Evolutionary conservation across 2,113 vertebrate species (phyloP).

Genomic region (Callithrix jacchus): DNA sequence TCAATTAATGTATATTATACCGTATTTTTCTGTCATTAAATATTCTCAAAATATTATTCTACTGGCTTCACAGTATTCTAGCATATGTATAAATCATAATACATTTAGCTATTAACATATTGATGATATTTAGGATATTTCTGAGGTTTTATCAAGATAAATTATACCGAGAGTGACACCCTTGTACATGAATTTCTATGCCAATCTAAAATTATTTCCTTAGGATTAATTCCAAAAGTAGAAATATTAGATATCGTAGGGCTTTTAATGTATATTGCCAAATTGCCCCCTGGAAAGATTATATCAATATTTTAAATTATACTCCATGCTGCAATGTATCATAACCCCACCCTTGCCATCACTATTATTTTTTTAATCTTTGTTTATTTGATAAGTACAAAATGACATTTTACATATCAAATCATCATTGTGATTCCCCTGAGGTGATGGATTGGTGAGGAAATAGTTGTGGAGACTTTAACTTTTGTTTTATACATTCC

Average conservation of each 20-base stretch:
- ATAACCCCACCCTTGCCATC: not conserved
- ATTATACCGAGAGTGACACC: slow-evolving; percentile 20
- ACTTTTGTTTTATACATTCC: slow-evolving; percentile 12
- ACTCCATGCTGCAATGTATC: not conserved
- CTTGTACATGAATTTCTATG: slow-evolving; percentile 12
- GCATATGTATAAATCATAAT: not conserved
- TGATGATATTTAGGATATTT: slow-evolving; percentile 28
- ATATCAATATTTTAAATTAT: slow-evolving; percentile 2
- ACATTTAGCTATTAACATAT: slow-evolving; percentile 20
- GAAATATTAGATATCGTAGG: slow-evolving; percentile 30
- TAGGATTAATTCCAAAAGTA: slow-evolving; percentile 14
- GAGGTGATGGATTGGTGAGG: not conserved
- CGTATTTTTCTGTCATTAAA: slow-evolving; percentile 17
- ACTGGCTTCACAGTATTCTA: slow-evolving; percentile 20
- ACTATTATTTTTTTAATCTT: not conserved
- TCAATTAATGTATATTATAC: not conserved
- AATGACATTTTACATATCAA: slow-evolving; percentile 9
- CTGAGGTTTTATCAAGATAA: slow-evolving; percentile 14
- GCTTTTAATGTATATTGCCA: not conserved
- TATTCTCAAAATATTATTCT: slow-evolving; percentile 29
- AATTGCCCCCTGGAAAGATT: not conserved
- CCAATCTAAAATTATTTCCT: slow-evolving; percentile 41
- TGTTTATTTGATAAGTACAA: slow-evolving; percentile 40
- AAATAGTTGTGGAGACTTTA: slow-evolving; percentile 4
- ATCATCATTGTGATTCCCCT: slow-evolving; percentile 18